These are phyloP conservation scores for Bombycilla garrulus DNA, from an alignment of 2,113 vertebrate species.

Conservation along the genomic window DNA sequence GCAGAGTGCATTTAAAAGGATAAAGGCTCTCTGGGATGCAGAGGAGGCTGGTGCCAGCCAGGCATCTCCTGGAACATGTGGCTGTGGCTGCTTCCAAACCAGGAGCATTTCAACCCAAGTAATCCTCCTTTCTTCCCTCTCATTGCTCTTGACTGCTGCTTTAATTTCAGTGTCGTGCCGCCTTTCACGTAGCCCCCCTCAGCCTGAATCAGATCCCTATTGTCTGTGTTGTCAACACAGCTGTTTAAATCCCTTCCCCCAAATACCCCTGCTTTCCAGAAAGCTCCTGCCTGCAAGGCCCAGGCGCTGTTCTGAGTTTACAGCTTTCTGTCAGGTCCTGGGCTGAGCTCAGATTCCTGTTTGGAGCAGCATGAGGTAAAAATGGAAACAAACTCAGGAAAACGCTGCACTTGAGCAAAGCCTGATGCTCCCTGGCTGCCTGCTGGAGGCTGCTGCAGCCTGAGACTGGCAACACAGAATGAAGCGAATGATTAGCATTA, in stretches of 20 bases:
- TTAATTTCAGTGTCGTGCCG: not conserved
- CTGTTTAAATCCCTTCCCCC: constrained; percentile 31
- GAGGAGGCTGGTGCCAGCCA: not conserved
- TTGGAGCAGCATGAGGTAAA: not conserved
- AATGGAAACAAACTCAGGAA: not conserved
- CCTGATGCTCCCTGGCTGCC: not conserved
- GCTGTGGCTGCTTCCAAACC: not conserved
- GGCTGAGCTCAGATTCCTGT: not conserved
- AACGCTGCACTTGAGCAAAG: not conserved
- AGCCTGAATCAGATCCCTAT: not conserved
- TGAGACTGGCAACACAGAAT: not conserved
- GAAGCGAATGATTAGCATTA: constrained; percentile 9
- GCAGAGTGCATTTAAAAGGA: not conserved
- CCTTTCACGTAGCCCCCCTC: constrained; percentile 30
- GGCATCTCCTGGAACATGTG: not conserved
- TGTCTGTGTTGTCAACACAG: constrained; percentile 37
- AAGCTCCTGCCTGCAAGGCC: not conserved
- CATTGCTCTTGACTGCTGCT: not conserved
- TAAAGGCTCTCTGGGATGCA: not conserved
- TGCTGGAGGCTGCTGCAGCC: not conserved
- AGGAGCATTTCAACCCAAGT: not conserved
- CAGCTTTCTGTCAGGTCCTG: not conserved
- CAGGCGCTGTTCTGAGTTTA: not conserved
- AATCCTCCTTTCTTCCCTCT: not conserved
- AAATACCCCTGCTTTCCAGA: not conserved